Evolutionary conservation across 2,113 vertebrate species (phyloP).

Genomic region (Corythoichthys intestinalis): DNA sequence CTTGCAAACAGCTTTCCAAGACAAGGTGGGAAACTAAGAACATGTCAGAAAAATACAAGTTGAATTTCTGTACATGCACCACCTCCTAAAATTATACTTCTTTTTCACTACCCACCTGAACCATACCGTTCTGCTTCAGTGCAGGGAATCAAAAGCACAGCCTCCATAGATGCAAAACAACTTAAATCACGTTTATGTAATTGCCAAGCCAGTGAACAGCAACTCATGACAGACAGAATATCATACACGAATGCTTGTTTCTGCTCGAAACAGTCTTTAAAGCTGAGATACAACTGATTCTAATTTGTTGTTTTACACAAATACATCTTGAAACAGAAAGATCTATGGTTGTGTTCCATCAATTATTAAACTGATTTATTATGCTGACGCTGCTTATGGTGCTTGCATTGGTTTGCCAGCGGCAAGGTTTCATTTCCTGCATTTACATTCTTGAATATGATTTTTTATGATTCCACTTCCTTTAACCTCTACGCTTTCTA

Average conservation of each 20-base stretch:
- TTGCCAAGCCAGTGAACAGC: conserved; percentile 23
- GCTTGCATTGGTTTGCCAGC: conserved; percentile 20
- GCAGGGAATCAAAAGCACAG: conserved; percentile 9
- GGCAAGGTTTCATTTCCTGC: conserved; percentile 23
- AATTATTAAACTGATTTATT: conserved; percentile 39
- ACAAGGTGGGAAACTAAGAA: not conserved
- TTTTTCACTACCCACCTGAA: conserved; percentile 3
- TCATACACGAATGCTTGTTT: not conserved
- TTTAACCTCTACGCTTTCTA: not conserved
- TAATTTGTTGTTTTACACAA: not conserved
- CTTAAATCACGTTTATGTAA: conserved; percentile 30
- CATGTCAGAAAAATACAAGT: not conserved
- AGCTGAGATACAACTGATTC: not conserved
- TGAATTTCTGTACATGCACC: not conserved
- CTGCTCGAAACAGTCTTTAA: not conserved
- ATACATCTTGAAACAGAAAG: conserved; percentile 20
- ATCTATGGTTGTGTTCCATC: conserved; percentile 28
- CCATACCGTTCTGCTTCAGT: conserved; percentile 7
- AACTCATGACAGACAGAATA: conserved; percentile 5
- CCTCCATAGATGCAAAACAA: conserved; percentile 25
- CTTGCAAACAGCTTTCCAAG: not conserved
- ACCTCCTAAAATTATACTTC: not conserved
- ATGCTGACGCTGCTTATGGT: conserved; percentile 37
- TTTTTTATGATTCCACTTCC: not conserved
- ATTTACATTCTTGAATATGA: conserved; percentile 13